Evolutionary conservation across 2,888 invertebrate genomes (phyloP).

Genomic region (Lasioglossum figueresi): DNA sequence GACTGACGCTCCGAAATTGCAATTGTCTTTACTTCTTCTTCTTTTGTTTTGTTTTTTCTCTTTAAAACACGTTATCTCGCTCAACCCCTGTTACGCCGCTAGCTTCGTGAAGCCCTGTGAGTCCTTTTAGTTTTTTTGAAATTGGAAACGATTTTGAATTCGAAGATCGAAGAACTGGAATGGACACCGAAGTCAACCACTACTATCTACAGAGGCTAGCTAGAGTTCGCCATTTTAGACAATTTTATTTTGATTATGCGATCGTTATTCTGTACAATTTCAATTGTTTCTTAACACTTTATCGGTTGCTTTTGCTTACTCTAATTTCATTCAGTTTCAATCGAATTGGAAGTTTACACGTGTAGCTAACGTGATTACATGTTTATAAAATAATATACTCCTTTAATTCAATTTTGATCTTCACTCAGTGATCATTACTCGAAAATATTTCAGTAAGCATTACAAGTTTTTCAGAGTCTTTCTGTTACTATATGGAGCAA

Average conservation of each 20-base stretch:
- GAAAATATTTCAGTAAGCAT: not conserved
- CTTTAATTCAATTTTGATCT: not conserved
- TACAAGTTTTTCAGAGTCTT: not conserved
- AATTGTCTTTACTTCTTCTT: not conserved
- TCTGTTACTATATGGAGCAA: not conserved
- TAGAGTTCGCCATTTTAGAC: constrained; percentile 23
- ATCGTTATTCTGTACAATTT: not conserved
- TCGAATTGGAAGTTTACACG: not conserved
- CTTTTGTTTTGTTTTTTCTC: not conserved
- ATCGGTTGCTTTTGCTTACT: constrained; percentile 1
- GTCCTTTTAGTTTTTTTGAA: constrained; percentile 32
- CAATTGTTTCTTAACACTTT: constrained; percentile 6
- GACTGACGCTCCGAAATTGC: constrained; percentile 43
- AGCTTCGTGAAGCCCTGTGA: constrained; percentile 54
- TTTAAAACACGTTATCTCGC: constrained; percentile 29
- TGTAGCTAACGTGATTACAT: not conserved
- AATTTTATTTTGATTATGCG: not conserved
- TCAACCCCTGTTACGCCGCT: constrained; percentile 1
- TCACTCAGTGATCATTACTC: not conserved
- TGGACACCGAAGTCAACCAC: constrained; percentile 61
- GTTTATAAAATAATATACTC: not conserved
- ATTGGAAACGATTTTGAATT: constrained; percentile 52
- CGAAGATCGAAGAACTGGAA: constrained; percentile 55
- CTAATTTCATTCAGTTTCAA: not conserved
- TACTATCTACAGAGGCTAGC: constrained; percentile 19